Evolutionary conservation across 2,797 vertebrate genomes (phyloP).

Genomic region (Cyprinodon diabolis): DNA sequence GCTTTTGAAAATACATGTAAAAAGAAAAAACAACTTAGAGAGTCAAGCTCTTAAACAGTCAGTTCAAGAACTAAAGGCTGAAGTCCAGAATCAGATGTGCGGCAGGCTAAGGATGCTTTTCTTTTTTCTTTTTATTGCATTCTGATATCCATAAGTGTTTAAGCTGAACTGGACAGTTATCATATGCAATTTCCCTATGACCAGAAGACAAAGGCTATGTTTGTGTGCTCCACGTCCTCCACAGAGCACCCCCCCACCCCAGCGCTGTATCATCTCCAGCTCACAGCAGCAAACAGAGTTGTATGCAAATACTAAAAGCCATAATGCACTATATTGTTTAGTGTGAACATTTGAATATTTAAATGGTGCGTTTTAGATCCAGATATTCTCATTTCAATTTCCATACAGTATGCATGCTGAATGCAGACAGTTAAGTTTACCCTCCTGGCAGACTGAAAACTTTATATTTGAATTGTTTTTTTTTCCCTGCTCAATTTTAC

Average conservation of each 20-base stretch:
- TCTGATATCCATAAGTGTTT: conserved; percentile 3
- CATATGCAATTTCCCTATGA: conserved; percentile 41
- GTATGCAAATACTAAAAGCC: conserved; percentile 79
- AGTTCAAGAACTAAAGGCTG: not conserved
- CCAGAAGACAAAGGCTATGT: conserved; percentile 63
- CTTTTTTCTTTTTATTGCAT: not conserved
- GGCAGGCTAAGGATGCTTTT: not conserved
- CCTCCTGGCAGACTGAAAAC: conserved; percentile 44
- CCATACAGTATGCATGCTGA: conserved; percentile 59
- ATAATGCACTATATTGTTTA: conserved; percentile 78
- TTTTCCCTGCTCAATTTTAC: conserved; percentile 7
- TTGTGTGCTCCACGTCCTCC: conserved; percentile 46
- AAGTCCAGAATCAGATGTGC: not conserved
- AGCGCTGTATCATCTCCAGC: conserved; percentile 43
- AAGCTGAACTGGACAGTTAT: conserved; percentile 31
- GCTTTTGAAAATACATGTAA: not conserved
- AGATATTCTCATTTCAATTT: conserved; percentile 76
- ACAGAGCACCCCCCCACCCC: conserved; percentile 39
- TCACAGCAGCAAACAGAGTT: conserved; percentile 75
- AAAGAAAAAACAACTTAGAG: not conserved
- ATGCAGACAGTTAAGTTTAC: conserved; percentile 50
- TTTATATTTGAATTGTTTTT: conserved; percentile 49
- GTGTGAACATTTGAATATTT: conserved; percentile 83
- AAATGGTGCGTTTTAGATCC: conserved; percentile 78
- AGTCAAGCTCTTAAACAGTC: not conserved